phyloP scores from a whole-genome alignment of 1,140 invertebrate genomes.

The Diprion similis region DNA sequence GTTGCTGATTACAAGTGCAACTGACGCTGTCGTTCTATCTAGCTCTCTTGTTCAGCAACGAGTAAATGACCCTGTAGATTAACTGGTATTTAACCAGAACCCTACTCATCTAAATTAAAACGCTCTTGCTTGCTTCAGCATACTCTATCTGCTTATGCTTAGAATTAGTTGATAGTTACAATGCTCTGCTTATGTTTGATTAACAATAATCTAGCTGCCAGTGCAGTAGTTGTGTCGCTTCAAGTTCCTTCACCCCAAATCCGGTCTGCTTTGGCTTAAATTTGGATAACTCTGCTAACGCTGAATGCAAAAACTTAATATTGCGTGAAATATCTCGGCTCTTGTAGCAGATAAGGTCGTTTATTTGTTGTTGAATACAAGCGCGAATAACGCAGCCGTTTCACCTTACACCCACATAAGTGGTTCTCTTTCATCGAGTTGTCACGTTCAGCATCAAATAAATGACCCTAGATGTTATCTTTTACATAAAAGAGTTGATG shows the following conservation, averaged over 20 bases:
- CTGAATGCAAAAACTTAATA: constrained; percentile 43
- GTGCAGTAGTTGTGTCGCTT: constrained; percentile 59
- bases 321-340: background rate
- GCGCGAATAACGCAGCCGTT: too few species aligned
- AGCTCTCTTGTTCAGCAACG: too few species aligned
- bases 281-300: constrained; percentile 63
- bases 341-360: background rate
- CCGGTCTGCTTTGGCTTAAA: constrained; percentile 52
- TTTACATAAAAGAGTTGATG: background rate
- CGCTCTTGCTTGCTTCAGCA: constrained; percentile 51
- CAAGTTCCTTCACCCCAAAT: constrained; percentile 49
- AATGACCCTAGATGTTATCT: too few species aligned
- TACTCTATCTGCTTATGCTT: constrained; percentile 27
- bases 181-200: constrained; percentile 18
- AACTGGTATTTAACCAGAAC: constrained; percentile 23
- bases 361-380: too few species aligned
- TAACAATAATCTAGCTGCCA: constrained; percentile 55
- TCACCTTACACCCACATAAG: too few species aligned
- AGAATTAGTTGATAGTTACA: background rate
- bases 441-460: too few species aligned
- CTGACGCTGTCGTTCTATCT: too few species aligned
- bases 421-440: too few species aligned
- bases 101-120: constrained; percentile 31
- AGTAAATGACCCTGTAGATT: background rate
- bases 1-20: background rate